Percentiles rank a stretch among this genome's conserved stretches.
These are phyloP conservation scores for Gila robusta DNA, from an alignment of 2,797 vertebrate species.

Conservation along the genomic window DNA sequence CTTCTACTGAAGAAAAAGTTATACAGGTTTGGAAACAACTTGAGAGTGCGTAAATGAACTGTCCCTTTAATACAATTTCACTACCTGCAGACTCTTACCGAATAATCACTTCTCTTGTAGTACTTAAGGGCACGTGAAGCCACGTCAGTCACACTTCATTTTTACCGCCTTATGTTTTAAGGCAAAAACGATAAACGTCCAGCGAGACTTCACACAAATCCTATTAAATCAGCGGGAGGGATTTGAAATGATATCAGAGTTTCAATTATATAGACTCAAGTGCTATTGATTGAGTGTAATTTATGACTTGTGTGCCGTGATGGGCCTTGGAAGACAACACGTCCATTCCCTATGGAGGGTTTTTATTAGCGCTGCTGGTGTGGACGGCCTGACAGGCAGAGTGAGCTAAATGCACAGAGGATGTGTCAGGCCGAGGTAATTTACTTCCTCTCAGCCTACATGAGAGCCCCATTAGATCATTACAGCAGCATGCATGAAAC, in stretches of 20 bases:
- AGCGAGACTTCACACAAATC: constrained; percentile 63
- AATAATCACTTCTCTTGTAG: constrained; percentile 19
- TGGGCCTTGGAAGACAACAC: constrained; percentile 76
- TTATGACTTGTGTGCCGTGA: constrained; percentile 78
- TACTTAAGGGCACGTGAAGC: constrained; percentile 17
- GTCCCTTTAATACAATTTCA: constrained; percentile 6
- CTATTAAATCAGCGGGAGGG: constrained; percentile 66
- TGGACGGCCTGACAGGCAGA: constrained; percentile 63
- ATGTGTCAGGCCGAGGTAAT: constrained; percentile 78
- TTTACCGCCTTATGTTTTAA: constrained; percentile 55
- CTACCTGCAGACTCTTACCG: not conserved
- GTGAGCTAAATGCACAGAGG: constrained; percentile 64
- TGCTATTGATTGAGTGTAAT: constrained; percentile 83
- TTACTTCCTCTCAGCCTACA: constrained; percentile 70
- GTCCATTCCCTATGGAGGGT: constrained; percentile 81
- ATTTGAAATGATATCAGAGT: constrained; percentile 77
- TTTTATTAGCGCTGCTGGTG: constrained; percentile 79
- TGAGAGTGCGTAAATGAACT: not conserved
- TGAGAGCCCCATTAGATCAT: constrained; percentile 75
- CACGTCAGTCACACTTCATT: constrained; percentile 35
- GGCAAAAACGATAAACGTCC: constrained; percentile 57
- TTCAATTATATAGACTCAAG: constrained; percentile 83
- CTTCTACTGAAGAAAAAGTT: not conserved
- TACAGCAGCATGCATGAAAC: constrained; percentile 53
- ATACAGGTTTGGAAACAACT: not conserved